These are phyloP conservation scores for Digitonthophagus gazella DNA, from an alignment of 2,888 invertebrate genomes.

Conservation along the genomic window DNA sequence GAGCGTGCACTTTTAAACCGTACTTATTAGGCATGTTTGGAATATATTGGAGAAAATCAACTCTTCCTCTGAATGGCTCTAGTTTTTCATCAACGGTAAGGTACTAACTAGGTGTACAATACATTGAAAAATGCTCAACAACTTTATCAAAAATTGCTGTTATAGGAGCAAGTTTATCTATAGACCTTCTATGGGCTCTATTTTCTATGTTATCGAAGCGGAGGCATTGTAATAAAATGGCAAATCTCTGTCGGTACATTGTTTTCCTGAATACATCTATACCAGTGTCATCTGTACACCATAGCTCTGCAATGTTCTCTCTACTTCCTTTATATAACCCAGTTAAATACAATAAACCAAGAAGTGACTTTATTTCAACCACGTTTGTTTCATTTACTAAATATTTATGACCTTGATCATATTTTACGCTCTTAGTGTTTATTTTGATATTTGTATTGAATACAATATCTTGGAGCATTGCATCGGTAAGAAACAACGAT, in stretches of 20 bases:
- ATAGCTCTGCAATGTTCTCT: conserved; percentile 31
- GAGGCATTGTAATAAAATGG: conserved; percentile 26
- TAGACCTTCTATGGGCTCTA: conserved; percentile 19
- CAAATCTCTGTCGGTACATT: conserved; percentile 30
- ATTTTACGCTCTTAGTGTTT: neutral
- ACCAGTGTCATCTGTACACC: conserved; percentile 31
- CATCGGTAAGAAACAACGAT: neutral
- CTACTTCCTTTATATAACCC: conserved; percentile 32
- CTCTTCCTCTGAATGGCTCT: conserved; percentile 30
- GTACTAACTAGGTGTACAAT: conserved; percentile 31
- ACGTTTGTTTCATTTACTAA: conserved; percentile 24
- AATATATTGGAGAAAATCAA: conserved; percentile 37
- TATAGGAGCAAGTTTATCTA: conserved; percentile 31
- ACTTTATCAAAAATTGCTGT: conserved; percentile 35
- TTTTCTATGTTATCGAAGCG: conserved; percentile 31
- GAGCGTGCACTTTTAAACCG: conserved; percentile 37
- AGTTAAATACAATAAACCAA: conserved; percentile 35
- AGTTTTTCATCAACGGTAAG: conserved; percentile 39
- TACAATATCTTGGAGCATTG: conserved; percentile 3
- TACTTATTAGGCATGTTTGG: conserved; percentile 39
- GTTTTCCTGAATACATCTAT: conserved; percentile 33
- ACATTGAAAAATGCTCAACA: conserved; percentile 35
- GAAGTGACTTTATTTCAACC: conserved; percentile 16
- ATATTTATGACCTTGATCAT: conserved; percentile 12
- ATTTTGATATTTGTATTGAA: neutral